Conservation (phyloP, 2,113 vertebrate genomes). For the Cairina moschata region DNA sequence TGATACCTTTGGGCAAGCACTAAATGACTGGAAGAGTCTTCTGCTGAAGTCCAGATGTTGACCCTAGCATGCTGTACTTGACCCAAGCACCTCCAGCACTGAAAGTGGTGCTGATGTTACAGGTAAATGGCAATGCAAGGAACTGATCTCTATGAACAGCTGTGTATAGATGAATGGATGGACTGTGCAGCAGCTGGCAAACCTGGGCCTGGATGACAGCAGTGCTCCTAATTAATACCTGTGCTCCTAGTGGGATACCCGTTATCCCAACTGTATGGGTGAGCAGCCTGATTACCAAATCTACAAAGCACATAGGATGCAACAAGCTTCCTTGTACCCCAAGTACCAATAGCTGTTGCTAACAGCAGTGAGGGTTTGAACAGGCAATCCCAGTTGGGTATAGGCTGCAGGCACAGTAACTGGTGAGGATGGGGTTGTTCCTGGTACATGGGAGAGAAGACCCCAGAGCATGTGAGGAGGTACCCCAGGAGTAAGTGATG, state of each 20-base stretch:
- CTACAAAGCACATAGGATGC: not conserved
- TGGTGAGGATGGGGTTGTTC: accelerated
- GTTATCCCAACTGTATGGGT: not conserved
- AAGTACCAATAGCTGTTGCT: not conserved
- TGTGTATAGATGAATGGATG: not conserved
- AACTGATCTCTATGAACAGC: not conserved
- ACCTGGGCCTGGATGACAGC: not conserved
- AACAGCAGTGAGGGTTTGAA: not conserved
- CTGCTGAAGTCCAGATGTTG: not conserved
- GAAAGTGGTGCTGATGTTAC: not conserved
- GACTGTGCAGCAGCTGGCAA: not conserved
- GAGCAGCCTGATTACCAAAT: not conserved
- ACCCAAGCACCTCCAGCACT: not conserved
- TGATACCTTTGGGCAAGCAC: not conserved
- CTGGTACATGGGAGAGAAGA: not conserved
- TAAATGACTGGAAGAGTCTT: not conserved
- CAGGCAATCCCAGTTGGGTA: not conserved
- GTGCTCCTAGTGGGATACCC: not conserved
- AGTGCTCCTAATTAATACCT: too few species aligned
- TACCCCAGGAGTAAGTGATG: not conserved
- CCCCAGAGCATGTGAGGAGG: not conserved
- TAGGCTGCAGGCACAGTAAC: not conserved
- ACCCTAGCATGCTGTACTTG: not conserved
- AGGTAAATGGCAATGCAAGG: not conserved
- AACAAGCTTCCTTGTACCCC: not conserved